Evolutionary conservation across 2,888 invertebrate genomes (phyloP).

Genomic region (Prosopocoilus inquinatus): DNA sequence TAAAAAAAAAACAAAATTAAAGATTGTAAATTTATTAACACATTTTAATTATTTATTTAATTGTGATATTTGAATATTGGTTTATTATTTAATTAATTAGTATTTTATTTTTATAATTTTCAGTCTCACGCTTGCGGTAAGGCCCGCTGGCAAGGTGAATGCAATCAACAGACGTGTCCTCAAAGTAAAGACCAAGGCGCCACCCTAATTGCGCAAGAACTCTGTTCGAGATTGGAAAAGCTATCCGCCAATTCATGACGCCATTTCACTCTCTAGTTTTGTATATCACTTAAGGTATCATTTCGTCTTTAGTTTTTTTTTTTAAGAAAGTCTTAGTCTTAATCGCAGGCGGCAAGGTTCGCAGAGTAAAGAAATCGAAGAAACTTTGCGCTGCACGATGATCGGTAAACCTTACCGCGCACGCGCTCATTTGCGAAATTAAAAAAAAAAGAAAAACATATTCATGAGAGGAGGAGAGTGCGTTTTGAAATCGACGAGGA

Average conservation of each 20-base stretch:
- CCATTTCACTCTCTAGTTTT: slow-evolving; percentile 47
- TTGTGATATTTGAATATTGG: too few species aligned
- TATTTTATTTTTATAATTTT: slow-evolving; percentile 46
- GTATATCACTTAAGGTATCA: too few species aligned
- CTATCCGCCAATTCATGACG: slow-evolving; percentile 55
- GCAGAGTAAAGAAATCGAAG: not conserved
- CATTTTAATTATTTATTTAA: not conserved
- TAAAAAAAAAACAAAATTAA: too few species aligned
- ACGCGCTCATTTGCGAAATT: not conserved
- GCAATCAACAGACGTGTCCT: slow-evolving; percentile 41
- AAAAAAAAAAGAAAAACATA: not conserved
- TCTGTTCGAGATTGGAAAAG: slow-evolving; percentile 56
- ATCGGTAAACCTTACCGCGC: not conserved
- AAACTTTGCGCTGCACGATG: not conserved
- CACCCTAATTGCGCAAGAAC: slow-evolving; percentile 51
- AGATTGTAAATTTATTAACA: too few species aligned
- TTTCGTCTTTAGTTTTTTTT: not conserved
- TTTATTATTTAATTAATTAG: slow-evolving; percentile 3
- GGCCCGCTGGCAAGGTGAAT: slow-evolving; percentile 71
- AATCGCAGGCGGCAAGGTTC: not conserved
- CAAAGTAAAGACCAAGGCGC: slow-evolving; percentile 17
- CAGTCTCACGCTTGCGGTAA: slow-evolving; percentile 71
- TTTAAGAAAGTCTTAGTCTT: not conserved
- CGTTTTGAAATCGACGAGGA: not conserved
- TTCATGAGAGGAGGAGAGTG: not conserved